These are phyloP conservation scores for Chrysochloris asiatica DNA, from an alignment of 2,113 vertebrate species.

Conservation along the genomic window DNA sequence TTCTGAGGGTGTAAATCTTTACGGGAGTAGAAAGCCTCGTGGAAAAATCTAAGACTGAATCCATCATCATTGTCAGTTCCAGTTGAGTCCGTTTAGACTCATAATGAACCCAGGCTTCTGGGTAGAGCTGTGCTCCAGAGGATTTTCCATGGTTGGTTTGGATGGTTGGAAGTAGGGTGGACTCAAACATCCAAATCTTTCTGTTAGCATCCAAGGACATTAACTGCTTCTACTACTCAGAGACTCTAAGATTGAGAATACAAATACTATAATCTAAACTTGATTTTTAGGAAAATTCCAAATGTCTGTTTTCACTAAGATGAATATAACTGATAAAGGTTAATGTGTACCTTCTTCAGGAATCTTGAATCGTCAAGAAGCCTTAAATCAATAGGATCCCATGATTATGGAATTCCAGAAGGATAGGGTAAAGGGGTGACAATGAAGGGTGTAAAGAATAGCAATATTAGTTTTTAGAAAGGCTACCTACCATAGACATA, in stretches of 20 bases:
- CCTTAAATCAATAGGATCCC: neutral
- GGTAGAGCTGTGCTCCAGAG: too few relatives aligned
- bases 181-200: too few relatives aligned
- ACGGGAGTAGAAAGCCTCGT: too few relatives aligned
- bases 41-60: neutral
- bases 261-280: neutral
- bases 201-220: too few relatives aligned
- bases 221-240: too few relatives aligned
- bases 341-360: neutral
- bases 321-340: neutral
- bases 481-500: neutral
- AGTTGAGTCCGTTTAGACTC: too few relatives aligned
- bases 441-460: neutral
- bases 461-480: conserved; percentile 21
- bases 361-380: neutral
- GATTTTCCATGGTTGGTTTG: too few relatives aligned
- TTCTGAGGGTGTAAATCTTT: too few relatives aligned
- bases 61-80: too few relatives aligned
- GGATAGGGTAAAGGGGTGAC: neutral
- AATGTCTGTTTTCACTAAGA: neutral
- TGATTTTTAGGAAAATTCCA: neutral
- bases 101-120: too few relatives aligned
- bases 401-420: neutral
- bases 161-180: too few relatives aligned
- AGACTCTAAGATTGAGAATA: neutral